These are phyloP conservation scores for Pseudopodoces humilis DNA, from an alignment of 2,113 vertebrate genomes.

Conservation along the genomic window DNA sequence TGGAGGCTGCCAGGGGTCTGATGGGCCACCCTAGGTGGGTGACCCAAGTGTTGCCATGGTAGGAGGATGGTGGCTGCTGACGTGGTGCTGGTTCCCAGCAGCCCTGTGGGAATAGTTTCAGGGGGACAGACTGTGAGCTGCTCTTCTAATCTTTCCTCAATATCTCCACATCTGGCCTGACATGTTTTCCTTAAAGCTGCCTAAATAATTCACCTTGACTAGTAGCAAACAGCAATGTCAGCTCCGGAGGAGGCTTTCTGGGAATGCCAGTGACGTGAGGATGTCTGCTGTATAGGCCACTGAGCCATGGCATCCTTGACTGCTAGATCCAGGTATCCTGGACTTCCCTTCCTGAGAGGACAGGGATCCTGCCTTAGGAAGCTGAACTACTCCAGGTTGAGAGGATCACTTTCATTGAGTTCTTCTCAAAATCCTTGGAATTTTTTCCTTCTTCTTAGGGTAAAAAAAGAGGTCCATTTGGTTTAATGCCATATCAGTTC, in stretches of 20 bases:
- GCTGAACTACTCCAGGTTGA: background rate
- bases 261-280: background rate
- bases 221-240: background rate
- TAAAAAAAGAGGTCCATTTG: background rate
- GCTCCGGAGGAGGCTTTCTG: background rate
- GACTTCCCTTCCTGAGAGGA: background rate
- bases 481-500: fast-evolving
- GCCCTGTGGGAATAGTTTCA: background rate
- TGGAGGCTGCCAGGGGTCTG: background rate
- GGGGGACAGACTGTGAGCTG: background rate
- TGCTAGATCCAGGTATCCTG: background rate
- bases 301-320: fast-evolving
- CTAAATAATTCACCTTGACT: constrained; percentile 17
- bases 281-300: background rate
- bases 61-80: background rate
- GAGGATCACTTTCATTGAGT: background rate
- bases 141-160: background rate
- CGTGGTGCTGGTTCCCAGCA: background rate
- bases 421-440: background rate
- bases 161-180: background rate
- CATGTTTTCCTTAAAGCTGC: background rate
- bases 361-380: background rate
- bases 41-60: fast-evolving
- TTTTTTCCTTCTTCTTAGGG: background rate
- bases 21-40: fast-evolving